Percentiles rank a stretch among this genome's conserved stretches.
Conservation (phyloP, 2,888 invertebrate species). For the Drosophila atripex region DNA sequence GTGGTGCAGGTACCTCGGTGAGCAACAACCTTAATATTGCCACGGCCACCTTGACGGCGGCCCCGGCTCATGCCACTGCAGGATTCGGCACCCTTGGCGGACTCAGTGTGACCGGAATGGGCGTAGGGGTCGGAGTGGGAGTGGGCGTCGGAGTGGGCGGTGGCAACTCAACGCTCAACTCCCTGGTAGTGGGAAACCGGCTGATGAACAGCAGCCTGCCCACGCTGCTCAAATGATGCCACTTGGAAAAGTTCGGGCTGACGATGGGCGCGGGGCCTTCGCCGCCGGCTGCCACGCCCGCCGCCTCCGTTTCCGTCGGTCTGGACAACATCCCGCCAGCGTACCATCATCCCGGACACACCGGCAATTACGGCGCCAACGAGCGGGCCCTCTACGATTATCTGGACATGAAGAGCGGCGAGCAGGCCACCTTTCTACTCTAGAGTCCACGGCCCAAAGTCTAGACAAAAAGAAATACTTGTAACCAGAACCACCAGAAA, state of each 20-base stretch:
- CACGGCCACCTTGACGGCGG: slow-evolving; percentile 70
- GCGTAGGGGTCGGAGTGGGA: slow-evolving; percentile 71
- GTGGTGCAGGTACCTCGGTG: slow-evolving; percentile 43
- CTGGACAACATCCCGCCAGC: slow-evolving; percentile 37
- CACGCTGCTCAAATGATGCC: slow-evolving; percentile 82
- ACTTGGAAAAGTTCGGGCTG: slow-evolving; percentile 79
- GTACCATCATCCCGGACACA: slow-evolving; percentile 38
- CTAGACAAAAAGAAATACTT: slow-evolving; percentile 46
- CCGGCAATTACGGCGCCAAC: slow-evolving; percentile 48
- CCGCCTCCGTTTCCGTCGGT: slow-evolving; percentile 45
- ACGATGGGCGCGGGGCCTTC: slow-evolving; percentile 68
- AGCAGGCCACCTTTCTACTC: slow-evolving; percentile 73
- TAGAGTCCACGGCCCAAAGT: slow-evolving; percentile 14
- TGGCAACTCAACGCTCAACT: slow-evolving; percentile 76
- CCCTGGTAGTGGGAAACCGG: slow-evolving; percentile 81
- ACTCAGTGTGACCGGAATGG: slow-evolving; percentile 72
- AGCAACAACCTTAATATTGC: slow-evolving; percentile 75
- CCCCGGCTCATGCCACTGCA: slow-evolving; percentile 71
- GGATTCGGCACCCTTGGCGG: slow-evolving; percentile 63
- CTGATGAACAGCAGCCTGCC: slow-evolving; percentile 81
- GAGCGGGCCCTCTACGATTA: slow-evolving; percentile 69
- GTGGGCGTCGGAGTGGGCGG: slow-evolving; percentile 78
- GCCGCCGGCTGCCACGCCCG: slow-evolving; percentile 62
- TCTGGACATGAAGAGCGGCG: slow-evolving; percentile 67
- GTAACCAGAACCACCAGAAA: slow-evolving; percentile 72